Base-by-base conservation (phyloP, 2,797 vertebrate species). In the Pempheris klunzingeri region DNA sequence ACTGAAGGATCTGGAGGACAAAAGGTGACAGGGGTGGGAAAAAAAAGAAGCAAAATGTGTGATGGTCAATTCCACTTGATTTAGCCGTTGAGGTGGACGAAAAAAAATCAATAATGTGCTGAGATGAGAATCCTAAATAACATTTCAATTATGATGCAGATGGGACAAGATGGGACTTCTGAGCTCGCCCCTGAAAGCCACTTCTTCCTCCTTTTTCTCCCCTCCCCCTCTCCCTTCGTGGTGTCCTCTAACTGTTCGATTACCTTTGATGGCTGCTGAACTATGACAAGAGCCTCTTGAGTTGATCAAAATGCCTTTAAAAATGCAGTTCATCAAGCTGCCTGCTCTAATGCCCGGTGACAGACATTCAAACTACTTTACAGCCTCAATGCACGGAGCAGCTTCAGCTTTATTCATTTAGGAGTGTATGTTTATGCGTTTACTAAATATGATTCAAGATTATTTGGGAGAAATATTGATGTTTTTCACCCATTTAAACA, bases 41-140 rank as follows among this genome's bases (percentile, higher is more conserved):
- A 58, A 55, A 71, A 22, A 65, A 47, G n/a, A 54, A 58, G 8
- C 24, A 74, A 67, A 71, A 53, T 28, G 76, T 73, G 72, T 47
- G 79, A 81, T 84, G 86, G 86, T 90, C 90, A 89, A 84, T 91
- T 91, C 62, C 74, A 87, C 76, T 81, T 91, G 83, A 90, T 92
- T 92, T 85, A 89, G 83, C 77, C 47, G 64, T 69, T 64, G 53
- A 87, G 75, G 77, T 83, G 28, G 46, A 26, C 43, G 62, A 30
- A n/a, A 69, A 66, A 61, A 87, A 87, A 92, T 93, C 91, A 82
- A 92, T 91, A 87, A 83, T 7, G 55, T 41, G 69, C 78, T 77
- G 82, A 84, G 90, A 91, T 81, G 84, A 78, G 92, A 92, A 91
- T 92, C 85, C 68, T 90, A 88, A 92, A 91, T 80, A 91, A 89